A percentile compares a stretch with the other conserved stretches of the same genome.
Evolutionary conservation across 2,888 invertebrate genomes (phyloP).

Genomic region (Polyommatus iphigenia): DNA sequence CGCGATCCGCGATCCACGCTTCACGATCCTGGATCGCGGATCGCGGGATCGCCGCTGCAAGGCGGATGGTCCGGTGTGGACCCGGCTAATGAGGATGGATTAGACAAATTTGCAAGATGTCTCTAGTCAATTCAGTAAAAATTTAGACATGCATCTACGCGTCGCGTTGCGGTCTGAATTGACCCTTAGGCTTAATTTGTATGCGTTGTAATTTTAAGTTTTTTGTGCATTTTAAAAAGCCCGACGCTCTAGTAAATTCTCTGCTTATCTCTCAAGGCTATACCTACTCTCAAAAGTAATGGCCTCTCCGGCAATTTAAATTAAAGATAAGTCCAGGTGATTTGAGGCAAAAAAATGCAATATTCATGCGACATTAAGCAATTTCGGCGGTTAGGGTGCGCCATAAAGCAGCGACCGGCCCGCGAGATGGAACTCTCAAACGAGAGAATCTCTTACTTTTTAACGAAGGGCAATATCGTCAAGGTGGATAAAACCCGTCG

Average conservation of each 20-base stretch:
- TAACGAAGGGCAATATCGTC: constrained; percentile 48
- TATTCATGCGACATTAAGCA: constrained; percentile 28
- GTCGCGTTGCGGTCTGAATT: too few species aligned
- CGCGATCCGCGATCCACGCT: too few species aligned
- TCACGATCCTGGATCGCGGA: too few species aligned
- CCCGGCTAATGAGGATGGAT: too few species aligned
- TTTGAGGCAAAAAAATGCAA: constrained; percentile 29
- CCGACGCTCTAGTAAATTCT: background rate
- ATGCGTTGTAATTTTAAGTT: background rate
- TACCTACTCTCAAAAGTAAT: constrained; percentile 5
- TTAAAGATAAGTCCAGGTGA: constrained; percentile 11
- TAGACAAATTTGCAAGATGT: too few species aligned
- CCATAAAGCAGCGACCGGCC: constrained; percentile 21
- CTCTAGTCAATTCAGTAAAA: too few species aligned
- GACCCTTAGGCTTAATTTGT: too few species aligned
- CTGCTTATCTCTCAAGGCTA: background rate
- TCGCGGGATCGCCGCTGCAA: too few species aligned
- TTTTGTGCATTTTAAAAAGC: background rate
- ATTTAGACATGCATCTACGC: too few species aligned
- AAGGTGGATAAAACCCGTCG: constrained; percentile 55
- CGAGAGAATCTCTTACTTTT: constrained; percentile 66
- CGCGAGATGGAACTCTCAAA: constrained; percentile 42
- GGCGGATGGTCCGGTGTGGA: too few species aligned
- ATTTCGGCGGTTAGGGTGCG: constrained; percentile 16
- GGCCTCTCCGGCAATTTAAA: constrained; percentile 1